Conservation (phyloP, 2,113 vertebrate species). For the Centrocercus urophasianus region DNA sequence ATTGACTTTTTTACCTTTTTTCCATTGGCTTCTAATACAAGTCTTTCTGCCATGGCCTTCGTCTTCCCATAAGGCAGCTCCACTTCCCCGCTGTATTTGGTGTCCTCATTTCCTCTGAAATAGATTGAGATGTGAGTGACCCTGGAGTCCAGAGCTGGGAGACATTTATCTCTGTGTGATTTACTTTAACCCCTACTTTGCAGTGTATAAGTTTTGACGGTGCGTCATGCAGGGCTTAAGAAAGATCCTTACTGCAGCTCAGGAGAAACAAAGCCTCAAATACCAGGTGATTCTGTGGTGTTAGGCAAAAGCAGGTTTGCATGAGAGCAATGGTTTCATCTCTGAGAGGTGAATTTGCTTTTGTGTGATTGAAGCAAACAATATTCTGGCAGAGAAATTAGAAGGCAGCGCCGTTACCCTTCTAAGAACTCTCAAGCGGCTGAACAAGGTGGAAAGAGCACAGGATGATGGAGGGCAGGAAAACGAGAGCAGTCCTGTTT, state of each 20-base stretch:
- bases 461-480: background rate
- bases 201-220: background rate
- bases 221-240: accelerated
- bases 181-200: background rate
- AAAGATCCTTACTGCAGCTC: background rate
- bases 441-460: background rate
- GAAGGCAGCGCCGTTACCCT: background rate
- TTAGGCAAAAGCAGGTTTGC: background rate
- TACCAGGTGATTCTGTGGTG: no score
- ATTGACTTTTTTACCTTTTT: background rate
- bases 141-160: background rate
- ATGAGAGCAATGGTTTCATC: background rate
- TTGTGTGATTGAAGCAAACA: background rate
- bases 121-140: background rate
- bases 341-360: background rate
- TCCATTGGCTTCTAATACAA: slow-evolving; percentile 21
- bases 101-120: slow-evolving; percentile 60
- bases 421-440: background rate
- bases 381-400: background rate
- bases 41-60: slow-evolving; percentile 40
- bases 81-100: background rate
- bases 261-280: background rate
- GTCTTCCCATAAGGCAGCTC: slow-evolving; percentile 62
- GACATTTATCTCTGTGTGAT: background rate
- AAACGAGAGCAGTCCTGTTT: background rate